Conservation (phyloP, 2,797 vertebrate species). For the Pitangus sulphuratus region DNA sequence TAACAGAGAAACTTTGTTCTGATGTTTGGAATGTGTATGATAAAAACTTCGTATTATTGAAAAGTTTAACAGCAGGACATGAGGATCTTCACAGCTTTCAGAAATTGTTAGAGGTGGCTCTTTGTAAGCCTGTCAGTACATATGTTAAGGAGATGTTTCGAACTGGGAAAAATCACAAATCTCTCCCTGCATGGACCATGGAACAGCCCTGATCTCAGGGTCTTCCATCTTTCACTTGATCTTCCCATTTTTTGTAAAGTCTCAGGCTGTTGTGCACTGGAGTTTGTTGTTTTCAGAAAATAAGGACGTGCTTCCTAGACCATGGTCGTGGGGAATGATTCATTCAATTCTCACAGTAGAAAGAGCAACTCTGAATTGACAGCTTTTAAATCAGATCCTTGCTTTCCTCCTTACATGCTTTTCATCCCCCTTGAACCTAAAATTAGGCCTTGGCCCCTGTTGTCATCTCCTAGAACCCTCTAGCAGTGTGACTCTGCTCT, state of each 20-base stretch:
- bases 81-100: background rate
- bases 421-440: background rate
- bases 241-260: background rate
- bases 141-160: background rate
- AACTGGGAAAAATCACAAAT: background rate
- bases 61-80: background rate
- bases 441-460: background rate
- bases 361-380: background rate
- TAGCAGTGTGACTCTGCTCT: background rate
- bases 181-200: background rate
- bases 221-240: background rate
- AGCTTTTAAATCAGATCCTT: background rate
- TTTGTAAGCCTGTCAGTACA: accelerated
- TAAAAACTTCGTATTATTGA: background rate
- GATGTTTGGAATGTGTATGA: background rate
- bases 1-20: background rate
- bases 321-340: background rate
- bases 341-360: background rate
- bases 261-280: background rate
- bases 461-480: background rate
- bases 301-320: background rate
- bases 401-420: background rate
- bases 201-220: background rate
- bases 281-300: background rate
- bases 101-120: background rate